Evolutionary conservation across 2,797 vertebrate genomes (phyloP).

Genomic region (Sternarchorhynchus goeldii): DNA sequence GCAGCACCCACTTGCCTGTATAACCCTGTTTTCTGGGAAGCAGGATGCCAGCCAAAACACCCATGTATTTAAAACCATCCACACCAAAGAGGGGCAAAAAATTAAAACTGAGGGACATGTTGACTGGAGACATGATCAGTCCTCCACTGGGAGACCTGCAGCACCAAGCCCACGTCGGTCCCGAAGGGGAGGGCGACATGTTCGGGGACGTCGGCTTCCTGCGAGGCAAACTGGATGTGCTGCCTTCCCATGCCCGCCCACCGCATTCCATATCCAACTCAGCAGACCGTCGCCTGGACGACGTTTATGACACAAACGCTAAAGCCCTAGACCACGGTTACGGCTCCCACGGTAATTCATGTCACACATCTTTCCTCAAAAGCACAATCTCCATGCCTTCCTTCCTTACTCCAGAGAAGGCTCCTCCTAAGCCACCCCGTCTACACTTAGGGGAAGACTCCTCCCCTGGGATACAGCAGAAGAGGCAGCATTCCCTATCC

Average conservation of each 20-base stretch:
- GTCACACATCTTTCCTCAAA: slow-evolving; percentile 71
- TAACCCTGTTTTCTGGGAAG: slow-evolving; percentile 47
- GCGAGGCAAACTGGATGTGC: slow-evolving; percentile 79
- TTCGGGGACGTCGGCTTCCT: slow-evolving; percentile 85
- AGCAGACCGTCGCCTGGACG: slow-evolving; percentile 61
- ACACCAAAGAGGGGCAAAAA: slow-evolving; percentile 80
- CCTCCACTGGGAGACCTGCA: slow-evolving; percentile 82
- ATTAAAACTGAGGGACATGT: slow-evolving; percentile 76
- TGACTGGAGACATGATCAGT: slow-evolving; percentile 85
- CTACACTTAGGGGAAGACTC: slow-evolving; percentile 77
- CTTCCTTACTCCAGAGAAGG: slow-evolving; percentile 76
- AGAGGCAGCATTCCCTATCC: slow-evolving; percentile 58
- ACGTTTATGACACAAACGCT: slow-evolving; percentile 29
- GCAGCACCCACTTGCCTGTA: slow-evolving; percentile 7
- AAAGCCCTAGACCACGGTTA: slow-evolving; percentile 58
- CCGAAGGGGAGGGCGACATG: slow-evolving; percentile 78
- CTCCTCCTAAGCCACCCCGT: slow-evolving; percentile 81
- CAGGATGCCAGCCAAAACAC: slow-evolving; percentile 83
- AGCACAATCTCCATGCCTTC: slow-evolving; percentile 79
- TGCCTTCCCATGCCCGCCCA: slow-evolving; percentile 63
- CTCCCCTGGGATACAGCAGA: slow-evolving; percentile 40
- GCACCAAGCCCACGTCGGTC: slow-evolving; percentile 83
- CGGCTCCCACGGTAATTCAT: slow-evolving; percentile 68
- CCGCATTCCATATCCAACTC: slow-evolving; percentile 63
- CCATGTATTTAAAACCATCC: slow-evolving; percentile 82